Percentiles rank a stretch among this genome's conserved stretches.
Evolutionary conservation across 2,113 vertebrate genomes (phyloP).

Genomic region (Clarias macrocephalus): DNA sequence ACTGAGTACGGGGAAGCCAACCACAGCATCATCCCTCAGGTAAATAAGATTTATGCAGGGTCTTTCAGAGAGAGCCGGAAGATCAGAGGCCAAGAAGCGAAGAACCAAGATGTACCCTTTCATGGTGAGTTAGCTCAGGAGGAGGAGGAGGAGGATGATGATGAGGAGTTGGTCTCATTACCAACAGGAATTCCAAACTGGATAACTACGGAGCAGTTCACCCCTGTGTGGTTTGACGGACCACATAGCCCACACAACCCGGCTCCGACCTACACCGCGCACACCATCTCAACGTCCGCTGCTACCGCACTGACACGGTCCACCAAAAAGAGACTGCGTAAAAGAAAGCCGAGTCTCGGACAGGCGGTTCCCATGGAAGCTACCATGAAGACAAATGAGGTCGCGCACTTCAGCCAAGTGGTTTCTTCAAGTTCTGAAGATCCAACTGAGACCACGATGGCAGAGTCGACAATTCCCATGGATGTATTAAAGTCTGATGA

Average conservation of each 20-base stretch:
- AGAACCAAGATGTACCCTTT: background rate
- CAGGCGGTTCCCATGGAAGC: no score
- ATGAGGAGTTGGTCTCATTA: background rate
- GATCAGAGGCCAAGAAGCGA: background rate
- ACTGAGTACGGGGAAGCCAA: background rate
- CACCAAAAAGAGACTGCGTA: background rate
- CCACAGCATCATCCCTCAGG: background rate
- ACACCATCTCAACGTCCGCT: background rate
- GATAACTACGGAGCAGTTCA: background rate
- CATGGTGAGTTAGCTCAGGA: background rate
- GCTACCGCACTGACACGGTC: background rate
- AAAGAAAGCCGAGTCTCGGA: background rate
- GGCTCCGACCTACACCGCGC: background rate
- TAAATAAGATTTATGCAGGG: background rate
- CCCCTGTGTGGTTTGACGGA: background rate
- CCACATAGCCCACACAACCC: background rate
- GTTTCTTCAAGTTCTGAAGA: background rate
- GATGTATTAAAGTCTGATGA: background rate
- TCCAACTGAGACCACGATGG: background rate
- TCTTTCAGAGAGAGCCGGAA: constrained; percentile 30
- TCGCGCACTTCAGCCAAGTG: background rate
- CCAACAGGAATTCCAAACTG: background rate
- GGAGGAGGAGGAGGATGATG: background rate
- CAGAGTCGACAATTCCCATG: background rate
- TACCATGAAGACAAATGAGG: background rate